A percentile compares a stretch with the other conserved stretches of the same genome.
Evolutionary conservation across 1,140 invertebrate genomes (phyloP).

Genomic region (Listronotus oregonensis): DNA sequence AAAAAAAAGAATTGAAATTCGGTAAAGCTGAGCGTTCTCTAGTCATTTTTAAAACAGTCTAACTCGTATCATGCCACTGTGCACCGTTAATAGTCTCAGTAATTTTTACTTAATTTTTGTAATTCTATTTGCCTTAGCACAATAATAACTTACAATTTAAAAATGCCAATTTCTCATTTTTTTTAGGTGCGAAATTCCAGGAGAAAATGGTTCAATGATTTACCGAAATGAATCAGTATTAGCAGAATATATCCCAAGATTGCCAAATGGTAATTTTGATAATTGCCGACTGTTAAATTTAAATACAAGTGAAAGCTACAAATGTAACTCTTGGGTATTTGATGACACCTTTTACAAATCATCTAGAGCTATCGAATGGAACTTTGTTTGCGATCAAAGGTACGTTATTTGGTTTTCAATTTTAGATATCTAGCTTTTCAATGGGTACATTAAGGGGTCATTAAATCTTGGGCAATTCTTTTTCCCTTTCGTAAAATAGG

Average conservation of each 20-base stretch:
- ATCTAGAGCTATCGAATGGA: slow-evolving; percentile 79
- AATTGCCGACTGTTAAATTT: slow-evolving; percentile 63
- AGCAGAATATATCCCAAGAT: slow-evolving; percentile 60
- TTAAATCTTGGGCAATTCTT: too few species aligned
- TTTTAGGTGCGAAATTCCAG: slow-evolving; percentile 68
- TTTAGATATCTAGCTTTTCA: too few species aligned
- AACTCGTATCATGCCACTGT: too few species aligned
- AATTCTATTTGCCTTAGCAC: too few species aligned
- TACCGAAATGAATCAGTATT: slow-evolving; percentile 59
- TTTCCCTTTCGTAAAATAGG: too few species aligned
- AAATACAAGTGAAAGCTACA: slow-evolving; percentile 55
- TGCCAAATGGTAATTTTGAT: slow-evolving; percentile 58
- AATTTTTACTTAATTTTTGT: too few species aligned
- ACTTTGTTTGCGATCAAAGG: slow-evolving; percentile 77
- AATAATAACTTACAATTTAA: too few species aligned
- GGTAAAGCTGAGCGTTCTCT: too few species aligned
- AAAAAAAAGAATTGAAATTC: too few species aligned
- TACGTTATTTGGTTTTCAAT: background rate
- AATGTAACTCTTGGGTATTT: slow-evolving; percentile 71
- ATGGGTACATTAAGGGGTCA: too few species aligned
- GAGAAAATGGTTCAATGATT: slow-evolving; percentile 55
- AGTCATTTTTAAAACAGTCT: too few species aligned
- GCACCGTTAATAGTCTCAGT: too few species aligned
- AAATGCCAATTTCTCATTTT: background rate
- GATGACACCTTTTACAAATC: slow-evolving; percentile 72